Conservation (phyloP, 2,888 invertebrate species). For the Rugalucina vietnamica region DNA sequence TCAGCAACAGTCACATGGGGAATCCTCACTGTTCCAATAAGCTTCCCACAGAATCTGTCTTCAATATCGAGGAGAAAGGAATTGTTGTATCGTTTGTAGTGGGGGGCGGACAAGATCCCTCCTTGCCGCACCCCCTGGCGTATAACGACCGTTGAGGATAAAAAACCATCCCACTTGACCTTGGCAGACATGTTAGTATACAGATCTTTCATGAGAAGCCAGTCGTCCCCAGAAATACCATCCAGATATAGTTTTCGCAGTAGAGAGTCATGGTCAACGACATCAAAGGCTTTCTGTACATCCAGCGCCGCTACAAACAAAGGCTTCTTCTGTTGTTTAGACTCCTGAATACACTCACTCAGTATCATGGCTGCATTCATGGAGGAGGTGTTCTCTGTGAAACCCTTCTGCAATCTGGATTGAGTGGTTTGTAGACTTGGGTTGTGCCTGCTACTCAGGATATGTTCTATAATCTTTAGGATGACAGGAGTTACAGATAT, state of each 20-base stretch:
- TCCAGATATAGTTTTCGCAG: not conserved
- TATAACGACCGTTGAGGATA: not conserved
- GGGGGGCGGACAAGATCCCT: no score
- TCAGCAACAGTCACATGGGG: no score
- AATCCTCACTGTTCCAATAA: no score
- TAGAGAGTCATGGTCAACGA: not conserved
- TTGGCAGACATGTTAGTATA: not conserved
- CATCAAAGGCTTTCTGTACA: not conserved
- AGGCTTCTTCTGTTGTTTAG: not conserved
- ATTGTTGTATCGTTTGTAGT: no score
- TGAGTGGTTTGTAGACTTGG: not conserved
- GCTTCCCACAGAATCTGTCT: no score
- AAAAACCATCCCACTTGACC: not conserved
- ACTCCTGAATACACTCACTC: not conserved
- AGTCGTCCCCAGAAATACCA: not conserved
- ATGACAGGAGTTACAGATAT: not conserved
- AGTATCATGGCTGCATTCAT: not conserved
- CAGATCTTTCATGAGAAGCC: not conserved
- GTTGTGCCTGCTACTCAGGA: not conserved
- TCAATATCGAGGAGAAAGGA: no score
- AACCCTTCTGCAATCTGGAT: not conserved
- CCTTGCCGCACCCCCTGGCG: not conserved
- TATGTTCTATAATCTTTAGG: not conserved
- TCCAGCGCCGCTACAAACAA: not conserved
- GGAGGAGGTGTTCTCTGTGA: not conserved